Percentiles rank a stretch among this genome's conserved stretches.
These are phyloP conservation scores for Salvelinus namaycush DNA, from an alignment of 2,113 vertebrate species.

Conservation along the genomic window DNA sequence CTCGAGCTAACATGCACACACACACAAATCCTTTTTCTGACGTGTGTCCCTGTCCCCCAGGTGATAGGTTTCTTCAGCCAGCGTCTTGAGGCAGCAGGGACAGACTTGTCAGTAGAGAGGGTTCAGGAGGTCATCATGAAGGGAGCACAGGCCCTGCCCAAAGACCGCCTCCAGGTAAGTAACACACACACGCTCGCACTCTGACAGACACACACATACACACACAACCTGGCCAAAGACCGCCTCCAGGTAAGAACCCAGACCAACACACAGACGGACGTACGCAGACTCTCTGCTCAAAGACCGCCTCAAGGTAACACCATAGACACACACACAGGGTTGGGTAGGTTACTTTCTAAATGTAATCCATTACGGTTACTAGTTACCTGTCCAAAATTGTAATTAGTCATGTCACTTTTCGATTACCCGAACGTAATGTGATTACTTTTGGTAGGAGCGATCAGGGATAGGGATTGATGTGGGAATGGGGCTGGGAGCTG, in stretches of 20 bases:
- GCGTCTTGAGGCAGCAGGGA: conserved; percentile 89
- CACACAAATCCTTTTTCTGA: no score
- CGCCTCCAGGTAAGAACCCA: conserved; percentile 82
- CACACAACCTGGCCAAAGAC: conserved; percentile 91
- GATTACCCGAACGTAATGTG: neutral
- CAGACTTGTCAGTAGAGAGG: conserved; percentile 92
- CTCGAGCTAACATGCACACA: neutral
- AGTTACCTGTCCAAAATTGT: no score
- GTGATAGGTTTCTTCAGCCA: conserved; percentile 96
- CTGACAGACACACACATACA: neutral
- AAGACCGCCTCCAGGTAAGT: conserved; percentile 92
- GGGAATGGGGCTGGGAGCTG: conserved; percentile 28
- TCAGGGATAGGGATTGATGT: neutral
- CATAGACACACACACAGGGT: neutral
- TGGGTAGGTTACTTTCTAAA: no score
- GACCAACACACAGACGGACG: neutral
- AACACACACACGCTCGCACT: no score
- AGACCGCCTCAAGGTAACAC: neutral
- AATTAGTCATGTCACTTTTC: no score
- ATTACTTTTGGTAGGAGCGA: neutral
- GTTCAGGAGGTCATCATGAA: conserved; percentile 99
- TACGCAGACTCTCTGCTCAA: neutral
- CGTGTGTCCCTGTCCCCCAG: conserved; percentile 62
- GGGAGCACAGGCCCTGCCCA: conserved; percentile 91
- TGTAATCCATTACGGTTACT: no score